Evolutionary conservation across 2,797 vertebrate species (phyloP).

Genomic region (Gorsachius magnificus): DNA sequence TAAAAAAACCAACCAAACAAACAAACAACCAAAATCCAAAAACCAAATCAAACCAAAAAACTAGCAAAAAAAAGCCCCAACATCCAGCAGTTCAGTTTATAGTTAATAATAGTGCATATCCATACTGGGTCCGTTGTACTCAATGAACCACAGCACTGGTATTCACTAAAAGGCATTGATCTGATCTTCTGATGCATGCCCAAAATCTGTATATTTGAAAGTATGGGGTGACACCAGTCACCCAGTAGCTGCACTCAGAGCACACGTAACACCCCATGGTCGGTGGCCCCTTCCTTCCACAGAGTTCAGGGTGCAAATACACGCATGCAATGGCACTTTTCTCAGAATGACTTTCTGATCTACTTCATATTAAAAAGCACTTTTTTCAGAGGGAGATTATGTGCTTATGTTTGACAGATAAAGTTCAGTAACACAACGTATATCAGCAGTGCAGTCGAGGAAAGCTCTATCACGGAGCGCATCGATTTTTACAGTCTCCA

Average conservation of each 20-base stretch:
- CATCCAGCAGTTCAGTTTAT: not conserved
- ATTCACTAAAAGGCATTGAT: not conserved
- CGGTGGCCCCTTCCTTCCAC: not conserved
- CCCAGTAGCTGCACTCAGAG: not conserved
- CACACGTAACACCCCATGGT: fast-evolving
- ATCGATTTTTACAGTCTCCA: not conserved
- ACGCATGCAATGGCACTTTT: not conserved
- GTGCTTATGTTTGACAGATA: not conserved
- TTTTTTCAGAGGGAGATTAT: not conserved
- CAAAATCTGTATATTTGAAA: not conserved
- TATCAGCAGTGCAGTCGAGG: not conserved
- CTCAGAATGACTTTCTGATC: not conserved
- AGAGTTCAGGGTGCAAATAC: not conserved
- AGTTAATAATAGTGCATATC: not conserved
- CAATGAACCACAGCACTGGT: not conserved
- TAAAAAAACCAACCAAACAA: not conserved
- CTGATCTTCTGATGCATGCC: not conserved
- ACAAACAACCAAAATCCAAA: too few species aligned
- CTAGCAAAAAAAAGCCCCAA: not conserved
- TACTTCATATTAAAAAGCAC: not conserved
- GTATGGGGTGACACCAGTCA: not conserved
- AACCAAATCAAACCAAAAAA: too few species aligned
- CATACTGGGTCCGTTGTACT: not conserved
- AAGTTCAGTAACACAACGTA: not conserved
- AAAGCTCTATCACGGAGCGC: not conserved